phyloP scores from a whole-genome alignment of 1,140 invertebrate species.

The Drosophila ohnishii region DNA sequence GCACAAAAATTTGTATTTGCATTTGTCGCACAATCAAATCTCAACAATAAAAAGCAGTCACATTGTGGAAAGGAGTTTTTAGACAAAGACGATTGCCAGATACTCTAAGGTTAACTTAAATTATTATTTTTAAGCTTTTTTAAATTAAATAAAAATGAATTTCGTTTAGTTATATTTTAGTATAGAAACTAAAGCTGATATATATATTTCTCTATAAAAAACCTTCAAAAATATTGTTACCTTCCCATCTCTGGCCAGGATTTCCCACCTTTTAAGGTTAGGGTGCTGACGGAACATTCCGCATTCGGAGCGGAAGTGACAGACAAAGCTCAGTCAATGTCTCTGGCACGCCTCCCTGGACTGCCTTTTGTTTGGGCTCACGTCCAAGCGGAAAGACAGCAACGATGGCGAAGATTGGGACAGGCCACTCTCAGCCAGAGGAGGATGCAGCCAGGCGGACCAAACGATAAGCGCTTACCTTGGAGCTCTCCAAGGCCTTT shows the following conservation, averaged over 20 bases:
- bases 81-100: neutral
- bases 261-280: neutral
- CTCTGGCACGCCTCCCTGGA: constrained; percentile 27
- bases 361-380: constrained; percentile 39
- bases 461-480: constrained; percentile 39
- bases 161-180: neutral
- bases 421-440: neutral
- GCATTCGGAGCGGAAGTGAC: constrained; percentile 33
- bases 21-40: constrained; percentile 53
- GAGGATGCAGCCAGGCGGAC: constrained; percentile 32
- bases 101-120: constrained; percentile 8
- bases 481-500: constrained; percentile 4
- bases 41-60: constrained; percentile 36
- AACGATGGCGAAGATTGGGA: constrained; percentile 31
- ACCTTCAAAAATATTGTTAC: neutral
- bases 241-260: neutral
- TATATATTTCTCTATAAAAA: neutral
- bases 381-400: constrained; percentile 42
- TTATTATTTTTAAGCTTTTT: neutral
- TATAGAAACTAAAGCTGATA: neutral
- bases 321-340: constrained; percentile 42
- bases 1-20: constrained; percentile 48
- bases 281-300: constrained; percentile 10
- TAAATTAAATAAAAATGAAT: neutral
- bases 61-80: neutral